Percentiles rank a stretch among this genome's conserved stretches.
Conservation (phyloP, 2,113 vertebrate species). For the Lagopus leucura region DNA sequence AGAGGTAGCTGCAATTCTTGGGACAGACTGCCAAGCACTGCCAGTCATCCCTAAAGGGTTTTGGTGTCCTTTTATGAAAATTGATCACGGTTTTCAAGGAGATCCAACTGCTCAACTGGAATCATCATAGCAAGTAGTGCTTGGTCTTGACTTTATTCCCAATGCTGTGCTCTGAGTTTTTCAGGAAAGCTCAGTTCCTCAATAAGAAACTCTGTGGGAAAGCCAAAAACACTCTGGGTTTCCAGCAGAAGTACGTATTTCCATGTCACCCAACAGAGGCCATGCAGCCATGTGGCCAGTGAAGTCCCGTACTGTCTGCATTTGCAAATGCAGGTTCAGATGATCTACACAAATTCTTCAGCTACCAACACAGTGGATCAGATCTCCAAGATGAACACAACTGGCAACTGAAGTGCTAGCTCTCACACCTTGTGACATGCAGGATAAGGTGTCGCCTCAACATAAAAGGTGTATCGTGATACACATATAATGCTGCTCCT, state of each 20-base stretch:
- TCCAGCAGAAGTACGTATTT: not conserved
- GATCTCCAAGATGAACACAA: not conserved
- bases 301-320: not conserved
- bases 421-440: rapidly evolving
- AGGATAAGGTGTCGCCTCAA: not conserved
- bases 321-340: not conserved
- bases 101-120: not conserved
- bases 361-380: not conserved
- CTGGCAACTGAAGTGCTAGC: not conserved
- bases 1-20: not conserved
- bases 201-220: not conserved
- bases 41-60: not conserved
- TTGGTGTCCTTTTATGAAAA: not conserved
- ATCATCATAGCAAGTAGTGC: rapidly evolving
- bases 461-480: rapidly evolving
- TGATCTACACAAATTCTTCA: not conserved
- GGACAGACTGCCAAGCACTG: not conserved
- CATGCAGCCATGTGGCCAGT: rapidly evolving
- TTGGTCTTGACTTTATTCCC: not conserved
- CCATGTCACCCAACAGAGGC: not conserved
- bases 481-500: rapidly evolving
- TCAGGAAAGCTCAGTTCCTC: not conserved
- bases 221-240: not conserved
- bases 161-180: not conserved
- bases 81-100: rapidly evolving